Conservation (phyloP, 2,888 invertebrate genomes). For the Dryobota labecula region DNA sequence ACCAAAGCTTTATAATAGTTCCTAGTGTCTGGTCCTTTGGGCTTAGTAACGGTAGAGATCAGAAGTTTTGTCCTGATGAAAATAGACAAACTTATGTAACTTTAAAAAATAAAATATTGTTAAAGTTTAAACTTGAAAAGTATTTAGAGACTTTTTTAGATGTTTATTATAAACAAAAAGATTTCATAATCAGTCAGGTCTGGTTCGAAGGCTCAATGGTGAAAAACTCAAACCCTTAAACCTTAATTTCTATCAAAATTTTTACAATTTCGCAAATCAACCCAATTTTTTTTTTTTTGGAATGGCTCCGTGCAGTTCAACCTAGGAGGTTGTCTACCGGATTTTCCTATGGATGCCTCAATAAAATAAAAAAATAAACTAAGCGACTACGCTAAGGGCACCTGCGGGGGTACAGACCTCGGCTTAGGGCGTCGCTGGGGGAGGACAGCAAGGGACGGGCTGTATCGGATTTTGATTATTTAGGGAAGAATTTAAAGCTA, state of each 20-base stretch:
- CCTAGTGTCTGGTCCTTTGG: not conserved
- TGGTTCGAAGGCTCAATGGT: not conserved
- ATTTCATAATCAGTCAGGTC: too few species aligned
- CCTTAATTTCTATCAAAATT: conserved; percentile 3
- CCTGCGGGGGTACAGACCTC: too few species aligned
- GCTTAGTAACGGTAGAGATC: not conserved
- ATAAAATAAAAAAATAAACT: too few species aligned
- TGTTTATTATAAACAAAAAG: not conserved
- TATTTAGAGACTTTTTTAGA: not conserved
- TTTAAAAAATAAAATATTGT: not conserved
- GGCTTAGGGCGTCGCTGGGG: too few species aligned
- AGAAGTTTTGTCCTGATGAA: not conserved
- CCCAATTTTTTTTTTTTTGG: too few species aligned
- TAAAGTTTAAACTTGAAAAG: not conserved
- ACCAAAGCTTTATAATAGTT: conserved; percentile 5
- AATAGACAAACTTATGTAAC: not conserved
- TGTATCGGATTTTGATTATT: too few species aligned
- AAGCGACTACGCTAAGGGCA: too few species aligned
- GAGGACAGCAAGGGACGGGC: too few species aligned
- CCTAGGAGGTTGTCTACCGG: too few species aligned
- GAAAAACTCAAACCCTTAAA: not conserved
- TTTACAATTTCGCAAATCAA: conserved; percentile 9
- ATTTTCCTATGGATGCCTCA: too few species aligned
- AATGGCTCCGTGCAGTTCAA: too few species aligned
- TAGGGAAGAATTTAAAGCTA: too few species aligned